A percentile compares a stretch with the other conserved stretches of the same genome.
These are phyloP conservation scores for Acrossocheilus wenchowensis DNA, from an alignment of 2,797 vertebrate species.

Conservation along the genomic window DNA sequence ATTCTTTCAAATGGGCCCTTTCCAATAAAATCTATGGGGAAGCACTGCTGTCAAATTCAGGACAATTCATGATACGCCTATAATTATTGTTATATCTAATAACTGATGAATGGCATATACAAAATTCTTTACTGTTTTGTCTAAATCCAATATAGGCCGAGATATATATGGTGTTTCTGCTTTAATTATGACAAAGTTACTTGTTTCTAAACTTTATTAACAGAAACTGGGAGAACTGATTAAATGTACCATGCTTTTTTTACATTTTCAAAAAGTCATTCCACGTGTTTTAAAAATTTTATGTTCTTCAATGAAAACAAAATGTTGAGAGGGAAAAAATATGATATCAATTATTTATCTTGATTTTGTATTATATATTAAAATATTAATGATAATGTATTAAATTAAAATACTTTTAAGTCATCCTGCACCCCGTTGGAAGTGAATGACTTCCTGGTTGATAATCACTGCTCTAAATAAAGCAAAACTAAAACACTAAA, in stretches of 20 bases:
- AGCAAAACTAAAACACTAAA: not conserved
- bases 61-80: not conserved
- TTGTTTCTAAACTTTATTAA: not conserved
- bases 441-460: not conserved
- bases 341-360: not conserved
- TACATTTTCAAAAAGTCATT: not conserved
- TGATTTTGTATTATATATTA: not conserved
- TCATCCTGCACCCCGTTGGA: not conserved
- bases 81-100: too few relatives aligned
- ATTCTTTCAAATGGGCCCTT: not conserved
- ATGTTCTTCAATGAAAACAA: not conserved
- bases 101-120: too few relatives aligned
- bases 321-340: too few relatives aligned
- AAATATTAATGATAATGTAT: not conserved
- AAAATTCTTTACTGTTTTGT: not conserved
- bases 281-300: not conserved
- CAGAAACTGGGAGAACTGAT: not conserved
- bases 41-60: not conserved
- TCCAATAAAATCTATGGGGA: not conserved
- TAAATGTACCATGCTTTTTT: not conserved
- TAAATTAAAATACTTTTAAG: not conserved
- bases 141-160: not conserved
- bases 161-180: not conserved
- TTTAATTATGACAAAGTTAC: not conserved
- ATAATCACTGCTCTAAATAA: not conserved